phyloP scores from a whole-genome alignment of 1,140 invertebrate genomes.

The Caligus rogercresseyi region DNA sequence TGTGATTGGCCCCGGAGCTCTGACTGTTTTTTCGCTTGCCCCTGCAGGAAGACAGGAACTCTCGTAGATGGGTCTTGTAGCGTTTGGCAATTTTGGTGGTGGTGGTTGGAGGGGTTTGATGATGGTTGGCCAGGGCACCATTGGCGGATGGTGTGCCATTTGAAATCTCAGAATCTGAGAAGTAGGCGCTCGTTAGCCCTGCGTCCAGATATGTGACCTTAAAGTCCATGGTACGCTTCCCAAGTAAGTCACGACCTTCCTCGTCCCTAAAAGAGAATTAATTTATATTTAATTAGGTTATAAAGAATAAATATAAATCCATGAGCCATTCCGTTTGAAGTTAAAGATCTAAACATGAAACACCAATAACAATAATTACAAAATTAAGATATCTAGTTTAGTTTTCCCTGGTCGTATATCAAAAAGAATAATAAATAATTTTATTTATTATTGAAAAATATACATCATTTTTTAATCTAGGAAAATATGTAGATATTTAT shows the following conservation, averaged over 20 bases:
- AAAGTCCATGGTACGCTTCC: slow-evolving; percentile 94
- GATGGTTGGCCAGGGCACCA: slow-evolving; percentile 25
- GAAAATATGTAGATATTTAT: no score
- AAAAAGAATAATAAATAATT: no score
- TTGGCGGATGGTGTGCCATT: slow-evolving; percentile 32
- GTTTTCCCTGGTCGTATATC: no score
- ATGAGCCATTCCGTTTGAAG: no score
- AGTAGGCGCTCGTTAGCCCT: slow-evolving; percentile 69
- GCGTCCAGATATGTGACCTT: slow-evolving; percentile 93
- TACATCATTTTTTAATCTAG: no score
- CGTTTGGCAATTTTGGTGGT: slow-evolving; percentile 44
- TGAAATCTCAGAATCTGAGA: slow-evolving; percentile 43
- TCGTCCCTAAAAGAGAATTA: slow-evolving; percentile 60
- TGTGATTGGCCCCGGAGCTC: slow-evolving; percentile 21
- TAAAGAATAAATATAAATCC: slow-evolving; percentile 20
- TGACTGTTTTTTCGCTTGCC: slow-evolving; percentile 53
- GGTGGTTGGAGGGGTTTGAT: not conserved
- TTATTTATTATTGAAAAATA: no score
- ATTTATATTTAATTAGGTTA: slow-evolving; percentile 15
- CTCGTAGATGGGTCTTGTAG: slow-evolving; percentile 77
- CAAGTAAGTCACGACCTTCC: slow-evolving; percentile 83
- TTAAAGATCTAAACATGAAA: no score
- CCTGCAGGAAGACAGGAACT: slow-evolving; percentile 75
- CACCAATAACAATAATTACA: no score
- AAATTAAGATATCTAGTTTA: no score